phyloP scores from a whole-genome alignment of 2,113 vertebrate genomes.

The Hepsetus odoe region DNA sequence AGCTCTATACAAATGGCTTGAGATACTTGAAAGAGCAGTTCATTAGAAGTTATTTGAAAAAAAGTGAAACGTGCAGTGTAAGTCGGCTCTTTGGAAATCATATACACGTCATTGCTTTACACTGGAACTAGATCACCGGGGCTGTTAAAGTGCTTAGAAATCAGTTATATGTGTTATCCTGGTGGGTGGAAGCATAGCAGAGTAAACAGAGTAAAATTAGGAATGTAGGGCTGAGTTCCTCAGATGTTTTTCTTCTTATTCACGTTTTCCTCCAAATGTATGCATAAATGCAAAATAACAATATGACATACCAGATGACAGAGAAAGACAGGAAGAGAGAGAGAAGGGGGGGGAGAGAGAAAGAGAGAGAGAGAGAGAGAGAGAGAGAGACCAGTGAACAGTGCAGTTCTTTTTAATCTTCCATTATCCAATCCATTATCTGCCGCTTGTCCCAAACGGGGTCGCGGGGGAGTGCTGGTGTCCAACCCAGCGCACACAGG shows the following conservation, averaged over 20 bases:
- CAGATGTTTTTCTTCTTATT: neutral
- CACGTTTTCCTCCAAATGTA: neutral
- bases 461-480: too few species aligned
- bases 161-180: neutral
- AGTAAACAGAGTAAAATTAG: neutral
- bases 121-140: neutral
- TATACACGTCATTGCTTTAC: neutral
- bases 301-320: too few species aligned
- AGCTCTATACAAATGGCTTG: neutral
- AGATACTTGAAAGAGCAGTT: neutral
- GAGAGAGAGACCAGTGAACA: too few species aligned
- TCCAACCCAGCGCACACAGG: too few species aligned
- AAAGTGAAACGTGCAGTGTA: neutral
- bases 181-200: neutral
- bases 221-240: neutral
- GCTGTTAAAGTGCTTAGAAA: neutral
- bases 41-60: slow-evolving; percentile 2
- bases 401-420: too few species aligned
- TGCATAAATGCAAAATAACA: neutral
- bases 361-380: too few species aligned
- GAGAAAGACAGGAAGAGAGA: too few species aligned
- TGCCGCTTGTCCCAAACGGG: too few species aligned
- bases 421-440: too few species aligned
- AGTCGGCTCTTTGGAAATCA: neutral
- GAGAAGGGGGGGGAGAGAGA: too few species aligned